A percentile compares a stretch with the other conserved stretches of the same genome.
Evolutionary conservation across 2,888 invertebrate genomes (phyloP).

Genomic region (Phyllotreta cruciferae): DNA sequence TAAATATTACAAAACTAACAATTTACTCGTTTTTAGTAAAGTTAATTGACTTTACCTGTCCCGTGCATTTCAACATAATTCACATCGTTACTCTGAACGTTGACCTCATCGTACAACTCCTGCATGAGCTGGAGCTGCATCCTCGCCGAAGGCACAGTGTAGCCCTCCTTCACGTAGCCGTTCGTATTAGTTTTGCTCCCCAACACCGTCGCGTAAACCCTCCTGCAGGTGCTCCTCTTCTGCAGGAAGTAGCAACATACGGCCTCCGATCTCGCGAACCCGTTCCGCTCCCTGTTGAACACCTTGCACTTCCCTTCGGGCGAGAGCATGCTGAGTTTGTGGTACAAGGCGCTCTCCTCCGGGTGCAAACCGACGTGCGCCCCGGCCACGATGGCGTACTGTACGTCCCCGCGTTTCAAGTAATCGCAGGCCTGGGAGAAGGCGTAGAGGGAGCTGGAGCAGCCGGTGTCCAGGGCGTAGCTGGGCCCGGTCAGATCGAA

Average conservation of each 20-base stretch:
- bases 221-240: conserved; percentile 55
- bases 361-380: conserved; percentile 6
- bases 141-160: conserved; percentile 47
- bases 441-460: conserved; percentile 43
- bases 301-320: conserved; percentile 25
- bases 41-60: conserved; percentile 62
- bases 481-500: conserved; percentile 48
- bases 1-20: background rate
- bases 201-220: conserved; percentile 62
- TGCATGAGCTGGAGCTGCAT: conserved; percentile 55
- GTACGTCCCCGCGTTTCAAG: conserved; percentile 31
- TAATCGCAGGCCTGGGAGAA: conserved; percentile 38
- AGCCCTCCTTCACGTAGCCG: conserved; percentile 57
- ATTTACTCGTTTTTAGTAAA: conserved; percentile 26
- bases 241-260: conserved; percentile 60
- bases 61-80: conserved; percentile 68
- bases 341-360: background rate
- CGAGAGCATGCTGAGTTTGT: conserved; percentile 12
- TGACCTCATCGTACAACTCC: conserved; percentile 63
- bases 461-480: conserved; percentile 44
- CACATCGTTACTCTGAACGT: conserved; percentile 62
- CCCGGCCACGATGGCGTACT: conserved; percentile 58
- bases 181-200: conserved; percentile 66
- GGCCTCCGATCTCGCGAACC: conserved; percentile 60
- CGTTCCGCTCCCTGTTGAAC: conserved; percentile 40